Percentiles rank a stretch among this genome's conserved stretches.
Evolutionary conservation across 2,797 vertebrate species (phyloP).

Genomic region (Synanceia verrucosa): DNA sequence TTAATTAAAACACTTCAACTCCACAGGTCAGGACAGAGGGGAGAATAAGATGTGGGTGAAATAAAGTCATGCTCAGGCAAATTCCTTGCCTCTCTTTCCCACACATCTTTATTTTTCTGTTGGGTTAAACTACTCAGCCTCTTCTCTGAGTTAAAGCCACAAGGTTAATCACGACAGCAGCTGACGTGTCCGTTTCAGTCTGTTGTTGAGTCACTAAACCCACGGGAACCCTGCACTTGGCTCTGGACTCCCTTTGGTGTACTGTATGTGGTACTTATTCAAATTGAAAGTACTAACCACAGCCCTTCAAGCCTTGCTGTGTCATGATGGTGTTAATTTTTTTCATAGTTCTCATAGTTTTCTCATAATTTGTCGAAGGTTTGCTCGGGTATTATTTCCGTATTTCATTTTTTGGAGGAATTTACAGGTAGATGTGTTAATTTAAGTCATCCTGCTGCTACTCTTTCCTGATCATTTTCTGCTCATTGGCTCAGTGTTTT

Average conservation of each 20-base stretch:
- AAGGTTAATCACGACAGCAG: constrained; percentile 56
- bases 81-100: constrained; percentile 8
- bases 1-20: constrained; percentile 63
- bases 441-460: not conserved
- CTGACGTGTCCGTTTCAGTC: constrained; percentile 20
- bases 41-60: constrained; percentile 15
- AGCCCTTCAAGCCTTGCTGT: not conserved
- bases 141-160: constrained; percentile 45
- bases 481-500: not conserved
- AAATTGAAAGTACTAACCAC: not conserved
- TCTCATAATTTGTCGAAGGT: not conserved
- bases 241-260: constrained; percentile 1
- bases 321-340: not conserved
- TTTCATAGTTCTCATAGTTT: too few relatives aligned
- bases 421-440: too few relatives aligned
- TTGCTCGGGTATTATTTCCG: not conserved
- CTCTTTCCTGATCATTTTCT: not conserved
- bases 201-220: constrained; percentile 27
- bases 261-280: not conserved
- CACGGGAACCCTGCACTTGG: constrained; percentile 6
- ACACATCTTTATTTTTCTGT: not conserved
- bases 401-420: too few relatives aligned
- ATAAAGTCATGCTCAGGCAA: constrained; percentile 14
- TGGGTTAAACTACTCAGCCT: constrained; percentile 43
- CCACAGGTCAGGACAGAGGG: constrained; percentile 30